Percentiles rank a stretch among this genome's conserved stretches.
Conservation (phyloP, 2,113 vertebrate genomes). For the Etheostoma spectabile region DNA sequence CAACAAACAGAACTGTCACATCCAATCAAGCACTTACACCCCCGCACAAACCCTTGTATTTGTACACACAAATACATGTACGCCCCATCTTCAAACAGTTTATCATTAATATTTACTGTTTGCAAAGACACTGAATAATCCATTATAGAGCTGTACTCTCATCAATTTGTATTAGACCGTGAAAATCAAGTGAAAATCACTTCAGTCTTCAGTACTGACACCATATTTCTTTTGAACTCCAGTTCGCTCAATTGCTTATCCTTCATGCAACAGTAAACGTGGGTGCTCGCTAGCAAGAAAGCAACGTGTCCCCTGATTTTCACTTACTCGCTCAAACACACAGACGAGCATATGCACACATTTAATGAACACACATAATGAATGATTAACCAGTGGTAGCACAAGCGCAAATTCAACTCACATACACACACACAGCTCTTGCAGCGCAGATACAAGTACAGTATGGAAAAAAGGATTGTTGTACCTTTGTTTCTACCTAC, state of each 20-base stretch:
- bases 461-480: conserved; percentile 56
- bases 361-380: conserved; percentile 56
- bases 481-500: conserved; percentile 98
- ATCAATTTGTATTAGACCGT: conserved; percentile 38
- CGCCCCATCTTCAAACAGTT: background rate
- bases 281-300: conserved; percentile 36
- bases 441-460: conserved; percentile 34
- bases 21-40: conserved; percentile 24
- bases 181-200: conserved; percentile 51
- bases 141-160: conserved; percentile 6
- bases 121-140: conserved; percentile 45
- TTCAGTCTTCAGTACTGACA: conserved; percentile 6
- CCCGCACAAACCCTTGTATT: background rate
- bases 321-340: conserved; percentile 27
- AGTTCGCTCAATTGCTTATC: conserved; percentile 39
- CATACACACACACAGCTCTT: conserved; percentile 5
- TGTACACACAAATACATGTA: background rate
- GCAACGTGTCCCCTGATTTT: conserved; percentile 33
- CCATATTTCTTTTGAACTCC: conserved; percentile 33
- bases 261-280: conserved; percentile 38
- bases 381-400: conserved; percentile 54
- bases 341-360: conserved; percentile 35
- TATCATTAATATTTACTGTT: conserved; percentile 42
- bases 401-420: conserved; percentile 13
- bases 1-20: conserved; percentile 25